Evolutionary conservation across 2,797 vertebrate species (phyloP).

Genomic region (Pogoniulus pusillus): DNA sequence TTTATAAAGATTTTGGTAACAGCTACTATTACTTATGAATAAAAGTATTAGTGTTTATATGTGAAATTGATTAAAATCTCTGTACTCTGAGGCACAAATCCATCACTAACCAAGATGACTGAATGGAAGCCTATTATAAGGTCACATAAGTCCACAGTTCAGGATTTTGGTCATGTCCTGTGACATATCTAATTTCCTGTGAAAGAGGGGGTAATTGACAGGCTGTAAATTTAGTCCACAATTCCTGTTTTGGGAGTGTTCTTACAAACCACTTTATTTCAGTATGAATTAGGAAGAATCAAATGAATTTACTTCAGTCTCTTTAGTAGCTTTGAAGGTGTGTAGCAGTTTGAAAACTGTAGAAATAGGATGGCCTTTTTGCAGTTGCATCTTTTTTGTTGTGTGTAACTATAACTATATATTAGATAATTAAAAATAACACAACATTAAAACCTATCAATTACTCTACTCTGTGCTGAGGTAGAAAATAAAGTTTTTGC

Average conservation of each 20-base stretch:
- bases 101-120: neutral
- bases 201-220: neutral
- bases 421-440: neutral
- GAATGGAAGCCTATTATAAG: neutral
- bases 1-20: neutral
- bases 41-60: neutral
- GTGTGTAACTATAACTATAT: neutral
- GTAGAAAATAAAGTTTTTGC: neutral
- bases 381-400: neutral
- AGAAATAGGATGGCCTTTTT: neutral
- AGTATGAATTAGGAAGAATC: neutral
- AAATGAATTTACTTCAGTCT: neutral
- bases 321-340: neutral
- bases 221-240: neutral
- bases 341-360: neutral
- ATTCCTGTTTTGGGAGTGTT: neutral
- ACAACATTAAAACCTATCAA: neutral
- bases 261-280: neutral
- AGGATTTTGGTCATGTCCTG: neutral
- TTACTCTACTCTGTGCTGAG: neutral
- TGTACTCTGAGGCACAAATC: neutral
- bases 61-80: slow-evolving; percentile 1
- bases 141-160: neutral
- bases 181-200: neutral
- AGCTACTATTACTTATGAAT: neutral